These are phyloP conservation scores for Antigone vipio DNA, from an alignment of 2,113 vertebrate genomes.

Conservation along the genomic window DNA sequence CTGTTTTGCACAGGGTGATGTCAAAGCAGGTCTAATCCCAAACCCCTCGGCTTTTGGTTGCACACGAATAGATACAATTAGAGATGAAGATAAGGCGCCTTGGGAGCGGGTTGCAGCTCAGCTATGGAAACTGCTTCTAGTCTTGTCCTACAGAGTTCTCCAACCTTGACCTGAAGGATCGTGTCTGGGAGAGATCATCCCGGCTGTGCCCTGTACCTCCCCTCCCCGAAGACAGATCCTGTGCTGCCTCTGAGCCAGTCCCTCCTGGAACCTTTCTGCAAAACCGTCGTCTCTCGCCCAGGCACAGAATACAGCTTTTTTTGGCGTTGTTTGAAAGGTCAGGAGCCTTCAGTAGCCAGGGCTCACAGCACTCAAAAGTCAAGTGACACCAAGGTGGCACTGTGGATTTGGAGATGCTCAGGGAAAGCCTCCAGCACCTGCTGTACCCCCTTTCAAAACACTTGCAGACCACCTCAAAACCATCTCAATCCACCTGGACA, in stretches of 20 bases:
- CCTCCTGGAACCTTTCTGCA: not conserved
- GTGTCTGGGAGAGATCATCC: not conserved
- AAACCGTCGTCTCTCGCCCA: not conserved
- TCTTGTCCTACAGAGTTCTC: not conserved
- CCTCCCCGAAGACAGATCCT: not conserved
- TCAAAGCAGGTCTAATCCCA: not conserved
- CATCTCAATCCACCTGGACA: not conserved
- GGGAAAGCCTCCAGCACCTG: not conserved
- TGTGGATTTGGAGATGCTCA: not conserved
- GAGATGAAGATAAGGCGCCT: not conserved
- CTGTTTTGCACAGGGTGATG: not conserved
- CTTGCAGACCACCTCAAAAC: not conserved
- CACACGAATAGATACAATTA: not conserved
- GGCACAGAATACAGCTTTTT: not conserved
- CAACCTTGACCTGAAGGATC: not conserved
- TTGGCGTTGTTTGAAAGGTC: not conserved
- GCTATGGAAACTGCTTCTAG: not conserved
- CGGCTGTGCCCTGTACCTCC: not conserved
- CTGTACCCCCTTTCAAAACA: not conserved
- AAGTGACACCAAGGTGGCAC: not conserved
- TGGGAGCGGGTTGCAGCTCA: not conserved
- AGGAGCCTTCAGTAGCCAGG: not conserved
- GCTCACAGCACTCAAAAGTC: not conserved
- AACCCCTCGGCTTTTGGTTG: not conserved
- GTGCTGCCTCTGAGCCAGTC: not conserved